Evolutionary conservation across 1,140 invertebrate species (phyloP).

Genomic region (Delia radicum): DNA sequence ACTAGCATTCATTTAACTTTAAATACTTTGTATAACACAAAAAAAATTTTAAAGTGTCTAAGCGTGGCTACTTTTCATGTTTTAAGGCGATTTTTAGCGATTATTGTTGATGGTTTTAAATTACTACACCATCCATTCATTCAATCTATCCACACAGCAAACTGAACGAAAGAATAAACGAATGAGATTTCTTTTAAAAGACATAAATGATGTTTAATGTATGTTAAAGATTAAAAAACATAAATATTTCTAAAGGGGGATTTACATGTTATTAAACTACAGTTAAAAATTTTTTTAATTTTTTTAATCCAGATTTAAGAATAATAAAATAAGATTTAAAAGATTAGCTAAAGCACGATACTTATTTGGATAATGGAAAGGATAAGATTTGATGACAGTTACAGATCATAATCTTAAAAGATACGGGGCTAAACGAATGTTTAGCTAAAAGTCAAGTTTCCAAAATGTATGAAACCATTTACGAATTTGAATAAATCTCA

Average conservation of each 20-base stretch:
- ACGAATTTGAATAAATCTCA: too few species aligned
- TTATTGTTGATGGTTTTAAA: conserved; percentile 15
- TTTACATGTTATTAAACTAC: not conserved
- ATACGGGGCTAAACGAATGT: too few species aligned
- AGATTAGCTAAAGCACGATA: too few species aligned
- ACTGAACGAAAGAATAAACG: not conserved
- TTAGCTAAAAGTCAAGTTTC: too few species aligned
- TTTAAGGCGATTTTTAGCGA: conserved; percentile 10
- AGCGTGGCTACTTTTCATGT: conserved; percentile 11
- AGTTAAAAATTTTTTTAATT: not conserved
- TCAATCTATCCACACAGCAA: too few species aligned
- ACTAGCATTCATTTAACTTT: too few species aligned
- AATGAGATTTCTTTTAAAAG: not conserved
- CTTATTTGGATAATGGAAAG: too few species aligned
- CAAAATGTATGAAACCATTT: too few species aligned
- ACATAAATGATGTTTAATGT: not conserved
- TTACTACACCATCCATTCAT: not conserved
- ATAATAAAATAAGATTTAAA: not conserved
- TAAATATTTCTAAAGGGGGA: not conserved
- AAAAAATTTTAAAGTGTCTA: not conserved
- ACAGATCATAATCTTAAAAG: too few species aligned
- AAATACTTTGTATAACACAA: too few species aligned
- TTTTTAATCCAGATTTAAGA: not conserved
- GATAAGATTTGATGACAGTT: too few species aligned
- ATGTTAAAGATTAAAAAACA: not conserved